phyloP scores from a whole-genome alignment of 2,888 invertebrate genomes.

The Lithophane socia region DNA sequence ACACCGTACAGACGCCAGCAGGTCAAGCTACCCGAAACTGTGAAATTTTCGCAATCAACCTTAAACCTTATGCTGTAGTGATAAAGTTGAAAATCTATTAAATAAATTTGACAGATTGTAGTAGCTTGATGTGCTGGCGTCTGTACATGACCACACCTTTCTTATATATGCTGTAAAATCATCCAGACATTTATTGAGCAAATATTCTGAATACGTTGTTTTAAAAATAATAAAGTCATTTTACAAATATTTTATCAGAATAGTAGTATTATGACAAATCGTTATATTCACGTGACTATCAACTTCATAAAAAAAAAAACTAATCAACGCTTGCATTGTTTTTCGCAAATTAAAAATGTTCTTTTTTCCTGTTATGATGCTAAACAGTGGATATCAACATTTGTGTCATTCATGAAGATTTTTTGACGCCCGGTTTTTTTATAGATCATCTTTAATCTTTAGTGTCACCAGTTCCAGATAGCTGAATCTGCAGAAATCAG shows the following conservation, averaged over 20 bases:
- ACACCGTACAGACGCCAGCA: too few species aligned
- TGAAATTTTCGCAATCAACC: too few species aligned
- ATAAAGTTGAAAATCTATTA: too few species aligned
- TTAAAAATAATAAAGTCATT: conserved; percentile 13
- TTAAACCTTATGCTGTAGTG: too few species aligned
- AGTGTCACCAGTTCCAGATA: not conserved
- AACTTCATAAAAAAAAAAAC: conserved; percentile 23
- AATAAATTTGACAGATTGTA: too few species aligned
- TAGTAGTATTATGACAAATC: not conserved
- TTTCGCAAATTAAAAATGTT: conserved; percentile 3
- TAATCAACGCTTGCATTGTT: conserved; percentile 13
- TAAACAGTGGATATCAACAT: not conserved
- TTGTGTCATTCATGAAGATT: fast-evolving
- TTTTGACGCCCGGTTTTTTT: not conserved
- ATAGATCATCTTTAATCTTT: not conserved
- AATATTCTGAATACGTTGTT: conserved; percentile 20
- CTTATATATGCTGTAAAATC: not conserved
- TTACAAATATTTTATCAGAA: conserved; percentile 40
- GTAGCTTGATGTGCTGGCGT: too few species aligned
- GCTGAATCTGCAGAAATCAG: conserved; percentile 41
- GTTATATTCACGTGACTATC: not conserved
- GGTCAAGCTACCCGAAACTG: too few species aligned
- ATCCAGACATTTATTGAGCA: conserved; percentile 22
- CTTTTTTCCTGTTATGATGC: not conserved
- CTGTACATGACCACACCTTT: not conserved